Evolutionary conservation across 37 sponge, comb jelly and placozoan species (phyloP).

Genomic region (Theonella swinhoei): DNA sequence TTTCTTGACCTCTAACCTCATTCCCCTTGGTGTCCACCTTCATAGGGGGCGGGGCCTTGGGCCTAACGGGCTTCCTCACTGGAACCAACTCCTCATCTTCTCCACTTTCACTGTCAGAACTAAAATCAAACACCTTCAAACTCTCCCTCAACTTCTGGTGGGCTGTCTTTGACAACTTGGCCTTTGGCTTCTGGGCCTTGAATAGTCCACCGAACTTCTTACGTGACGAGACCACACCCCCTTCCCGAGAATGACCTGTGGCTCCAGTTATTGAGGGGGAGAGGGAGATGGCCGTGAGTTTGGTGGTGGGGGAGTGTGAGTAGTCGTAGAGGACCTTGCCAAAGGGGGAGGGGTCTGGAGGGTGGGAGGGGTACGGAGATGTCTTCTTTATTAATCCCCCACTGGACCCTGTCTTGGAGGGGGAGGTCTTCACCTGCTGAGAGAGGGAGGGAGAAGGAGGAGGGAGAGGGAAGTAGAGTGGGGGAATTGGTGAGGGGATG

Average conservation of each 20-base stretch:
- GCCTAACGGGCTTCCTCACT: background rate
- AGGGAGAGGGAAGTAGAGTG: conserved; percentile 11
- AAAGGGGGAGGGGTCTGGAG: background rate
- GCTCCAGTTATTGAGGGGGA: background rate
- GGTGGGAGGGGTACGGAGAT: background rate
- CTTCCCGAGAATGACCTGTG: no score
- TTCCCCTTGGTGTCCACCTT: background rate
- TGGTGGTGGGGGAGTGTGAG: background rate
- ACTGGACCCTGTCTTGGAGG: background rate
- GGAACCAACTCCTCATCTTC: background rate
- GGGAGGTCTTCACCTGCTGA: background rate
- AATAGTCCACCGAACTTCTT: background rate
- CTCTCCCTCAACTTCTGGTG: background rate
- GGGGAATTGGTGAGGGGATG: background rate
- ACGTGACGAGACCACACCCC: background rate
- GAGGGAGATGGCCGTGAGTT: background rate
- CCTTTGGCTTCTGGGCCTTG: background rate
- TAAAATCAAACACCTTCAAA: conserved; percentile 15
- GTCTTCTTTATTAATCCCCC: background rate
- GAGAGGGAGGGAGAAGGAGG: background rate
- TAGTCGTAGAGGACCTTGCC: background rate
- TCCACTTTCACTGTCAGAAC: background rate
- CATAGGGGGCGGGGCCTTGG: background rate
- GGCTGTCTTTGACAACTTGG: background rate
- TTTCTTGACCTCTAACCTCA: background rate